phyloP scores from a whole-genome alignment of 2,888 invertebrate species.

The Oscheius sp. region DNA sequence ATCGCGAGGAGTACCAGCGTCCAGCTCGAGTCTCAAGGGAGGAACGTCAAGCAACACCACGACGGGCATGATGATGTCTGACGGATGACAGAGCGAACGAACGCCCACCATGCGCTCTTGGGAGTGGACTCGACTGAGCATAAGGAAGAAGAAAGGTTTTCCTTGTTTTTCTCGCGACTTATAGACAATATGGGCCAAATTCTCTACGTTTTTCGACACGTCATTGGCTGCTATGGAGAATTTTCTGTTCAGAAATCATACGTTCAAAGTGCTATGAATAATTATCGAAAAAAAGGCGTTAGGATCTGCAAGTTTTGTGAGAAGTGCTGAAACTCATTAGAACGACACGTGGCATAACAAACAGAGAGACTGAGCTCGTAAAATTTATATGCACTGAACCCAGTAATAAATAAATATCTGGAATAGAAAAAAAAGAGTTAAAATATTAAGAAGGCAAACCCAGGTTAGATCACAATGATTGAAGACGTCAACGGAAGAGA shows the following conservation, averaged over 20 bases:
- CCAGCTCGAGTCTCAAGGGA: constrained; percentile 6
- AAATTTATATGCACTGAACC: not conserved
- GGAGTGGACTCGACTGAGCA: no score
- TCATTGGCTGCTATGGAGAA: no score
- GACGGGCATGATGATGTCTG: constrained; percentile 10
- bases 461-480: constrained; percentile 20
- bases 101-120: constrained; percentile 12
- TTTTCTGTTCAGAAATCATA: no score
- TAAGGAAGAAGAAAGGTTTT: no score
- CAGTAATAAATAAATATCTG: constrained; percentile 5
- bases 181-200: no score
- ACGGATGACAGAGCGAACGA: constrained; percentile 10
- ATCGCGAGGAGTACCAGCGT: not conserved
- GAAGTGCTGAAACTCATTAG: no score
- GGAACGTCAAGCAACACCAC: not conserved
- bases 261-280: no score
- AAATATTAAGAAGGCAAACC: not conserved
- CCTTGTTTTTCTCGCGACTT: no score
- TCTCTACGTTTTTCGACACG: no score
- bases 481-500: constrained; percentile 18
- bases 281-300: no score
- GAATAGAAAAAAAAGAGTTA: not conserved
- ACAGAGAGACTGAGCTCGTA: not conserved
- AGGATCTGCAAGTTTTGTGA: no score
- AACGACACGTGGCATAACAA: no score